Conservation (phyloP, 2,113 vertebrate species). For the Hippopotamus amphibius region DNA sequence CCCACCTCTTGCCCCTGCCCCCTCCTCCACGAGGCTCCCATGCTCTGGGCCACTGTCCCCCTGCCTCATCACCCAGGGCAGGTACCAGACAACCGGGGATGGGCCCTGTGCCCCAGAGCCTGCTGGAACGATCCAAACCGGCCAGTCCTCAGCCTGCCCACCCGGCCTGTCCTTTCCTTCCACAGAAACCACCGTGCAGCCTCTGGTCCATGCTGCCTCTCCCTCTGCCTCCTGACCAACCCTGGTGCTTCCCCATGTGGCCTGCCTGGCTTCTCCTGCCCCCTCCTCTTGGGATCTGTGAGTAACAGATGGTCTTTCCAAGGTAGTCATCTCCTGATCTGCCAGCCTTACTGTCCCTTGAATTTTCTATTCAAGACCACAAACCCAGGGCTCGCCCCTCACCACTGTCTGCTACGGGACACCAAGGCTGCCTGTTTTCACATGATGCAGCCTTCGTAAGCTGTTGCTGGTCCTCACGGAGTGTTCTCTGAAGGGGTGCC, state of each 20-base stretch:
- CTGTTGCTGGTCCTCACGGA: not conserved
- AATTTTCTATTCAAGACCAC: not conserved
- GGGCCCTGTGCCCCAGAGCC: not conserved
- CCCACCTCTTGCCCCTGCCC: not conserved
- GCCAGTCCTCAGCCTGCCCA: not conserved
- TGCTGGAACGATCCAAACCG: fast-evolving
- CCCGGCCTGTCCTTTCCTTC: fast-evolving
- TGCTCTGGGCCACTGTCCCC: not conserved
- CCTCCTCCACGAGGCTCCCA: not conserved
- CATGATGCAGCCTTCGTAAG: fast-evolving
- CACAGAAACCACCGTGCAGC: not conserved
- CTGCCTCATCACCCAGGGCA: not conserved
- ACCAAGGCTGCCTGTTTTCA: not conserved
- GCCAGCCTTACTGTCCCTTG: not conserved
- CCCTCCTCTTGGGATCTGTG: not conserved
- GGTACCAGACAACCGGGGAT: not conserved
- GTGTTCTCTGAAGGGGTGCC: not conserved
- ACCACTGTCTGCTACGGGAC: not conserved
- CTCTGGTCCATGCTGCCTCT: not conserved
- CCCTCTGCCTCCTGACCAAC: not conserved
- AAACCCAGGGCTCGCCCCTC: not conserved
- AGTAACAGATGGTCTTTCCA: not conserved
- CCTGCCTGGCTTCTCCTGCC: fast-evolving
- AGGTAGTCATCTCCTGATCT: not conserved
- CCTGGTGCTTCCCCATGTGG: too few species aligned